Evolutionary conservation across 2,113 vertebrate genomes (phyloP), one percentile per base, ranked within the genome.

Genomic region (Toxostoma redivivum): DNA sequence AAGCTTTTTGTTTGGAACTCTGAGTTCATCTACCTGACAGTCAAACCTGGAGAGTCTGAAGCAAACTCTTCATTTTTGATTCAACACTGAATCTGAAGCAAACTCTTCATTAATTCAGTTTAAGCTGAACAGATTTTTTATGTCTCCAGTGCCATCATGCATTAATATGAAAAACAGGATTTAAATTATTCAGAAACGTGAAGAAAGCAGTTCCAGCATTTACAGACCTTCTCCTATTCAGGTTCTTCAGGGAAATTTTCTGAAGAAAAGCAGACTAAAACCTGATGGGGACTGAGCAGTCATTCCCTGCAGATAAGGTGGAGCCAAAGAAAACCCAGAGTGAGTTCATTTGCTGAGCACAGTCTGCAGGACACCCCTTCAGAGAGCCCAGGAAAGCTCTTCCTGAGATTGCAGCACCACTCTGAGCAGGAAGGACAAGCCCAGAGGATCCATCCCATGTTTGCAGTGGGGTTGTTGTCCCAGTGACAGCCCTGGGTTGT

Each of bases 401-500:
- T 48, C 56, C 28, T 9, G 11, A 9, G 38, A 31, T 7, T 19
- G 9, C 30, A 76, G 81, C 37, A 11, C 38, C 60, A 5, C 65
- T 33, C 7, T 17, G 67, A 30, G 13, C 22, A 73, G 22, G 22
- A n/a, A 12, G 19, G 28, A 51, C 12, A 21, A 48, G 42, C 24
- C 45, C 83, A 60, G 23, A 11, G 64, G 23, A 53, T 30, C 64
- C 73, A 78, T 9, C 38, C 70, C 15, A 0, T 27, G 47, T 5
- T 37, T 69, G 30, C 79, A 69, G 61, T 0, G 0, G 87, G 79
- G 54, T 96, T 97, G 92, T 96, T 97, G 98, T 91, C 91, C 69
- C 66, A 90, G 91, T 69, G 96, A 95, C 90, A 86, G 97, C 95
- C 97, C 96, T 96, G 96, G 85, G 64, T 97, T 64, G 96, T 98